Conservation (phyloP, 2,888 invertebrate species). For the Candidula unifasciata region DNA sequence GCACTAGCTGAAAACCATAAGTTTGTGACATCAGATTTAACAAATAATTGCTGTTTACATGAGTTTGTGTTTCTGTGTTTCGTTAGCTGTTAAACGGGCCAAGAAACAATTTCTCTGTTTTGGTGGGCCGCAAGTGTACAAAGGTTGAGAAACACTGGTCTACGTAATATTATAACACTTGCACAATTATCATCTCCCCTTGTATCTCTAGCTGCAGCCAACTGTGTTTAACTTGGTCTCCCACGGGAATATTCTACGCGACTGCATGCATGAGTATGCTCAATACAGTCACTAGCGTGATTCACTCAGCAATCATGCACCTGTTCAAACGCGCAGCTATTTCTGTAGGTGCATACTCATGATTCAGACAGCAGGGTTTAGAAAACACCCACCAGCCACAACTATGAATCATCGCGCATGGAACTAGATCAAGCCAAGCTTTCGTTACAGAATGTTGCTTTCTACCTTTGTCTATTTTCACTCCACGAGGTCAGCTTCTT, state of each 20-base stretch:
- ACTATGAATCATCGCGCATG: background rate
- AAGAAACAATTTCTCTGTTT: no score
- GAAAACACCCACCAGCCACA: slow-evolving; percentile 40
- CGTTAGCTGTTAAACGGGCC: no score
- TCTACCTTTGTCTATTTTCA: background rate
- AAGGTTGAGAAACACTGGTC: no score
- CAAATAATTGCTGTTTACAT: no score
- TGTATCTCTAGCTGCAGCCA: background rate
- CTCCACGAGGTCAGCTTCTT: background rate
- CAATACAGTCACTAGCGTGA: background rate
- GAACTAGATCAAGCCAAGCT: slow-evolving; percentile 12
- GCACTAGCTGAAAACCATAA: no score
- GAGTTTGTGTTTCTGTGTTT: no score
- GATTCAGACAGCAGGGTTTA: slow-evolving; percentile 16
- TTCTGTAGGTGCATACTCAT: slow-evolving; percentile 23
- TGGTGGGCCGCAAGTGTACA: no score
- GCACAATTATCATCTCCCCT: slow-evolving; percentile 5
- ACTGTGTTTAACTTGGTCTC: background rate
- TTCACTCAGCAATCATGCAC: slow-evolving; percentile 34
- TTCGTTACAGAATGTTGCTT: background rate
- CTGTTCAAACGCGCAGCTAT: slow-evolving; percentile 23
- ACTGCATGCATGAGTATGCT: slow-evolving; percentile 13
- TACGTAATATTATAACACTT: slow-evolving; percentile 2
- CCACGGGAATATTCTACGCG: background rate
- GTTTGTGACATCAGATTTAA: no score